Base-by-base conservation (phyloP, 92 coral and sea anemone genomes). In the Paramuricea clavata region DNA sequence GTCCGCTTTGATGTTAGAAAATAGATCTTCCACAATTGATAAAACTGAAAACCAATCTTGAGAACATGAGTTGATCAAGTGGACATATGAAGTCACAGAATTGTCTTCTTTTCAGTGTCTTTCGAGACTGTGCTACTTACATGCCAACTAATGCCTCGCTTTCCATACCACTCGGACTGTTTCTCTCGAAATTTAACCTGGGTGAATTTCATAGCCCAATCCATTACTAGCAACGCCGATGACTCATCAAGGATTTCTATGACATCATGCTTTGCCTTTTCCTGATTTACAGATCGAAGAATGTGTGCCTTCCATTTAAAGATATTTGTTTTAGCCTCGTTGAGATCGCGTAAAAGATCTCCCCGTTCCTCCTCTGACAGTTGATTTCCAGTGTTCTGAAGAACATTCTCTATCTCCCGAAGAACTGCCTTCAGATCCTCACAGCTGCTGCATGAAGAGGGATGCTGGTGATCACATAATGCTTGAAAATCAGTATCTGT, bases 161-260 rank as follows among this genome's bases (percentile, higher is more conserved):
- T 91, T 6, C 94, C 94, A 36, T 12, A 90, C 95, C 93, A 93
- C 65, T 93, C 94, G 21, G 69, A 54, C 78, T 93, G 93, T 78
- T 93, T 93, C 49, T 93, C 95, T 87, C 91, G 77, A 68, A 88
- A 90, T 42, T 92, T 91, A 25, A 90, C 61, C 87, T 93, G 95
- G 57, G 88, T 47, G 36, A 93, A 91, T 90, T 93, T 93, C 95
- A 93, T 93, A 10, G 95, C 95, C 95, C 93, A 93, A 69, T 93
- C 95, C 90, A 87, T 84, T 22, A 93, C 81, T 22, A 90, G 42
- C 47, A 85, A 88, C 36, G 87, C 87, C 12, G 93, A 90, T 59
- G 80, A 81, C 21, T 85, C 49, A 67, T 87, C 93, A 71, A 87
- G 90, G 30, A 21, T 21, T 34, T 41, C 69, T 36, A 90, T 64